A percentile compares a stretch with the other conserved stretches of the same genome.
These are phyloP conservation scores for Pissodes strobi DNA, from an alignment of 1,140 invertebrate species.

Conservation along the genomic window DNA sequence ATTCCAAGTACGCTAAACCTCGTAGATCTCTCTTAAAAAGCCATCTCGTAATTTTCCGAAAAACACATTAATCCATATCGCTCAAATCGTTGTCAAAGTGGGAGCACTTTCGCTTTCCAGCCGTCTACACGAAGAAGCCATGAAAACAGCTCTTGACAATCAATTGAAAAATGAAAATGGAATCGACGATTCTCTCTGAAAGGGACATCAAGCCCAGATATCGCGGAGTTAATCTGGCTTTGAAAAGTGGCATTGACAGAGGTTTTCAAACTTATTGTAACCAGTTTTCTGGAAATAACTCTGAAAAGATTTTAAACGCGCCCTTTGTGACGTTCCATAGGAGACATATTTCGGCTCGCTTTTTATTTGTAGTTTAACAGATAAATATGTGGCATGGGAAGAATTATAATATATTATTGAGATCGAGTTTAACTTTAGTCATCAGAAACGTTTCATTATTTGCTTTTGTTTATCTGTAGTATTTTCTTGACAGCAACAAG, in stretches of 20 bases:
- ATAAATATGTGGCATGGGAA: no score
- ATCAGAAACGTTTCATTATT: no score
- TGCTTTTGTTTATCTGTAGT: no score
- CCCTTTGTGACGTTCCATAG: no score
- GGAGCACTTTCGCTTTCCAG: slow-evolving; percentile 14
- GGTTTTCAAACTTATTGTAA: slow-evolving; percentile 31
- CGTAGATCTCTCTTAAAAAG: no score
- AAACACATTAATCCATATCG: background rate
- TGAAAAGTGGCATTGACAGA: slow-evolving; percentile 30
- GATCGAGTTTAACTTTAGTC: no score
- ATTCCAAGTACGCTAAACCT: no score
- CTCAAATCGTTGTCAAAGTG: background rate
- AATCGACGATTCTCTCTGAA: slow-evolving; percentile 25
- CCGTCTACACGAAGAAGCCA: slow-evolving; percentile 3
- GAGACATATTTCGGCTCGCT: no score
- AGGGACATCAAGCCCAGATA: slow-evolving; percentile 28
- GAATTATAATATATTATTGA: no score
- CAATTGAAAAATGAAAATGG: slow-evolving; percentile 34
- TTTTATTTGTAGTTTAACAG: no score
- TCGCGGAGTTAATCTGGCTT: slow-evolving; percentile 28
- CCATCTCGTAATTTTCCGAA: no score
- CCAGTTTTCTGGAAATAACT: slow-evolving; percentile 30
- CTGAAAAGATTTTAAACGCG: slow-evolving; percentile 23
- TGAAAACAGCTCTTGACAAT: slow-evolving; percentile 19
- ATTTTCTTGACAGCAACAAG: no score